Evolutionary conservation across 2,113 vertebrate genomes (phyloP).

Genomic region (Marmota monax): DNA sequence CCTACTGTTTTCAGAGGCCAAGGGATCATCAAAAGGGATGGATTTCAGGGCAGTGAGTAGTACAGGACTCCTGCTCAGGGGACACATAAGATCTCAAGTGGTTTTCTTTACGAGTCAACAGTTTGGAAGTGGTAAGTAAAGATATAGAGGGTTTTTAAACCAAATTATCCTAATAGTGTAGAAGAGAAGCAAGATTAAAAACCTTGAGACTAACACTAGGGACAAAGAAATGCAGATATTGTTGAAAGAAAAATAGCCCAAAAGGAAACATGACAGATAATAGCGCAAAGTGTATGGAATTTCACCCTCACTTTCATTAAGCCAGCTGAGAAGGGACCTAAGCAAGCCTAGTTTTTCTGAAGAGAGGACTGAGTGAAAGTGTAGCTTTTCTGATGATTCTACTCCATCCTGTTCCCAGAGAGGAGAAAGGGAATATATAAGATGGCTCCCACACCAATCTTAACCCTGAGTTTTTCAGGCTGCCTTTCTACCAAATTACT

Average conservation of each 20-base stretch:
- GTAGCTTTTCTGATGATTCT: neutral
- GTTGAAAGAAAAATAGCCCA: neutral
- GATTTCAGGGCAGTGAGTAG: neutral
- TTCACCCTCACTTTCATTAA: neutral
- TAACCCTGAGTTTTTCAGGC: neutral
- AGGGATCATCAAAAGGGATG: neutral
- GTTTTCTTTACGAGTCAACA: neutral
- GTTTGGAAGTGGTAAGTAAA: slow-evolving; percentile 21
- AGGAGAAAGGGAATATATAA: neutral
- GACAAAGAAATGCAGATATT: neutral
- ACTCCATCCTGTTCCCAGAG: neutral
- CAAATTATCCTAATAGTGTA: neutral
- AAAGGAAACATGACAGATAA: neutral
- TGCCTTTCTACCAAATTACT: neutral
- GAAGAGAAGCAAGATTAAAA: neutral
- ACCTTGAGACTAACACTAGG: neutral
- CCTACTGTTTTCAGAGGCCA: neutral
- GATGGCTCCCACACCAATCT: neutral
- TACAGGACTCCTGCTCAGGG: neutral
- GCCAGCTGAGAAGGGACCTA: neutral
- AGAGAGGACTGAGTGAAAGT: neutral
- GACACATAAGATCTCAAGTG: neutral
- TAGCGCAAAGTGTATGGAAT: neutral
- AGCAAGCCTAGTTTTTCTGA: neutral
- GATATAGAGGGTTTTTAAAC: neutral